These are phyloP conservation scores for Xestia rhomboidea DNA, from an alignment of 2,888 invertebrate genomes.

Conservation along the genomic window DNA sequence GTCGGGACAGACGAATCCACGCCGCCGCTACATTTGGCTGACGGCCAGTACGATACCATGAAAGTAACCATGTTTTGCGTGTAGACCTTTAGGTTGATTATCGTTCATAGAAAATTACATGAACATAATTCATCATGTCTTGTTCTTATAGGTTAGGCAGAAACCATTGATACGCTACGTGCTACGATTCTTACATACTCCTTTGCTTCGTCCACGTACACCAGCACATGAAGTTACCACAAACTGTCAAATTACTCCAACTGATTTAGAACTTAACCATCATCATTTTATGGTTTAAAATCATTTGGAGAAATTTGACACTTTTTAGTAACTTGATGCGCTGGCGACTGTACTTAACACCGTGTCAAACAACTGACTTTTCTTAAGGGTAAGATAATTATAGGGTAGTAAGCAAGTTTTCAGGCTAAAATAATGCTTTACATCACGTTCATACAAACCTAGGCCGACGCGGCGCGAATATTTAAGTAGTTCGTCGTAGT, in stretches of 20 bases:
- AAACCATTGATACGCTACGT: not conserved
- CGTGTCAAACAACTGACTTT: not conserved
- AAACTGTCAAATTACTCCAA: too few species aligned
- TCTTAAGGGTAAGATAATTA: not conserved
- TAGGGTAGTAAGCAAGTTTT: not conserved
- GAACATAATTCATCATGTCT: not conserved
- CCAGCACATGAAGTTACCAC: too few species aligned
- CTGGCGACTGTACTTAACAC: too few species aligned
- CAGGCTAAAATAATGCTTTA: not conserved
- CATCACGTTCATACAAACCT: not conserved
- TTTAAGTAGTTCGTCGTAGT: conserved; percentile 29
- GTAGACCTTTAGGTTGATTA: not conserved
- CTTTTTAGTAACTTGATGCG: too few species aligned
- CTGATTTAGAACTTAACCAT: too few species aligned
- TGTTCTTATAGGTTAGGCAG: not conserved
- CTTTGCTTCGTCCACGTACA: not conserved
- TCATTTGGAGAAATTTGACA: too few species aligned
- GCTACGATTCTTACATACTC: not conserved
- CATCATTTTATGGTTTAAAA: too few species aligned
- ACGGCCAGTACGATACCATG: conserved; percentile 72
- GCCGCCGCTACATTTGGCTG: conserved; percentile 76
- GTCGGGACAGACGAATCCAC: conserved; percentile 72
- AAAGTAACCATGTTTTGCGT: conserved; percentile 46
- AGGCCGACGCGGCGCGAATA: not conserved
- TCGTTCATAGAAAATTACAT: not conserved